Percentiles rank a stretch among this genome's conserved stretches.
Evolutionary conservation across 2,113 vertebrate genomes (phyloP).

Genomic region (Acinonyx jubatus): DNA sequence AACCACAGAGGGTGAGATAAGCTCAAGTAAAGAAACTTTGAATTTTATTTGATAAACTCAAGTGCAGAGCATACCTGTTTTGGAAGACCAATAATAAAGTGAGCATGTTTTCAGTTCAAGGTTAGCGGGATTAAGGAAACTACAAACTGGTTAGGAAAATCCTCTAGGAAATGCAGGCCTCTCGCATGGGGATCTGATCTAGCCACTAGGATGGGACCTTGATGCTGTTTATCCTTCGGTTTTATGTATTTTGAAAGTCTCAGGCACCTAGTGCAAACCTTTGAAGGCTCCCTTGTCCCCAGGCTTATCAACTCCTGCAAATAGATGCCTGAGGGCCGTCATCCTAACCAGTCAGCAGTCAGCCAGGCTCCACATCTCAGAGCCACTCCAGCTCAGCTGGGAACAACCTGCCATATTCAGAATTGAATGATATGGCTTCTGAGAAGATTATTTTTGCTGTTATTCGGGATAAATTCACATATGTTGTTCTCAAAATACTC

Average conservation of each 20-base stretch:
- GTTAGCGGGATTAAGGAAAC: constrained; percentile 1
- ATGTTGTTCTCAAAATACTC: background rate
- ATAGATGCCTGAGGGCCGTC: background rate
- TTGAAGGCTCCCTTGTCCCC: background rate
- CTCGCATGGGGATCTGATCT: background rate
- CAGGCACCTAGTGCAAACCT: background rate
- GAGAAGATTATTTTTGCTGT: background rate
- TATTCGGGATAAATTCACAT: constrained; percentile 36
- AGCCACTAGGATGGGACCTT: background rate
- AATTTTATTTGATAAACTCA: background rate
- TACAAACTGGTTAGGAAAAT: background rate
- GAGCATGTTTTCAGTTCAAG: background rate
- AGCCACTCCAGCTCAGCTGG: background rate
- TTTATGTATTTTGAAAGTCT: constrained; percentile 26
- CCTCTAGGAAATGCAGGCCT: background rate
- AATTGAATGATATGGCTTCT: background rate
- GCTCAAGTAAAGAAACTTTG: background rate
- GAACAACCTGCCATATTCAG: background rate
- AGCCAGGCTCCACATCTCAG: background rate
- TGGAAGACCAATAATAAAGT: background rate
- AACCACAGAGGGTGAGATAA: background rate
- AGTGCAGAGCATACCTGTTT: background rate
- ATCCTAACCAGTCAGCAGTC: background rate
- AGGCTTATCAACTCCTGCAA: constrained; percentile 9
- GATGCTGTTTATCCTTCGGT: background rate